These are phyloP conservation scores for Parnassius smintheus DNA, from an alignment of 2,888 invertebrate genomes.

Conservation along the genomic window DNA sequence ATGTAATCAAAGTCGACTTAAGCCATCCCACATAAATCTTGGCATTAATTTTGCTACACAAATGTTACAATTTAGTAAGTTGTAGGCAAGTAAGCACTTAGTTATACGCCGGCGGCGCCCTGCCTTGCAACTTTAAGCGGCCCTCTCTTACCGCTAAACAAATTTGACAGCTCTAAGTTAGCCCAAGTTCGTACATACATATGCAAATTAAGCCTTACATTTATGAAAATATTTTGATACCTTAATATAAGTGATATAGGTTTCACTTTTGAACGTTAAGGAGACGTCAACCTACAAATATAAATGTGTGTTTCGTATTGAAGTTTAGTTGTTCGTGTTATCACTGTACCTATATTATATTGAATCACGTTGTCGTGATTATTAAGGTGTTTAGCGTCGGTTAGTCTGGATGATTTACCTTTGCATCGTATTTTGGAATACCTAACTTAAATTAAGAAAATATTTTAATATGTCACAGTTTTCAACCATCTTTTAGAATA, in stretches of 20 bases:
- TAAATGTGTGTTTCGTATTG: conserved; percentile 39
- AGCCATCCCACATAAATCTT: conserved; percentile 65
- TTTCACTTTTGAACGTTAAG: conserved; percentile 28
- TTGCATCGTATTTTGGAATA: conserved; percentile 20
- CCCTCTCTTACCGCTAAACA: conserved; percentile 77
- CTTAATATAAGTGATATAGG: conserved; percentile 36
- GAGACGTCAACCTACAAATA: background rate
- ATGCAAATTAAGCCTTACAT: conserved; percentile 45
- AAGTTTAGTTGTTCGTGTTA: conserved; percentile 71
- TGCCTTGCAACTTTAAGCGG: conserved; percentile 65
- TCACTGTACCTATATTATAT: conserved; percentile 73
- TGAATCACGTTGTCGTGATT: conserved; percentile 75
- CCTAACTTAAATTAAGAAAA: conserved; percentile 8
- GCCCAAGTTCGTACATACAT: conserved; percentile 69
- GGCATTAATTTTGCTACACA: conserved; percentile 77
- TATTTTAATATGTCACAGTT: background rate
- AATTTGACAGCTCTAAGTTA: conserved; percentile 80
- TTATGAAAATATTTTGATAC: conserved; percentile 3
- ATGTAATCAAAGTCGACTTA: conserved; percentile 42
- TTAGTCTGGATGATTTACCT: conserved; percentile 38
- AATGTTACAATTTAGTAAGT: conserved; percentile 77
- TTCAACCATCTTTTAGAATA: no score
- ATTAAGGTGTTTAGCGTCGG: conserved; percentile 69
- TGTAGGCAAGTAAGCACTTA: conserved; percentile 74
- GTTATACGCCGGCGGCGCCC: conserved; percentile 71